Percentiles rank a stretch among this genome's conserved stretches.
phyloP scores from a whole-genome alignment of 2,888 invertebrate species.

The Yponomeuta cagnagella region DNA sequence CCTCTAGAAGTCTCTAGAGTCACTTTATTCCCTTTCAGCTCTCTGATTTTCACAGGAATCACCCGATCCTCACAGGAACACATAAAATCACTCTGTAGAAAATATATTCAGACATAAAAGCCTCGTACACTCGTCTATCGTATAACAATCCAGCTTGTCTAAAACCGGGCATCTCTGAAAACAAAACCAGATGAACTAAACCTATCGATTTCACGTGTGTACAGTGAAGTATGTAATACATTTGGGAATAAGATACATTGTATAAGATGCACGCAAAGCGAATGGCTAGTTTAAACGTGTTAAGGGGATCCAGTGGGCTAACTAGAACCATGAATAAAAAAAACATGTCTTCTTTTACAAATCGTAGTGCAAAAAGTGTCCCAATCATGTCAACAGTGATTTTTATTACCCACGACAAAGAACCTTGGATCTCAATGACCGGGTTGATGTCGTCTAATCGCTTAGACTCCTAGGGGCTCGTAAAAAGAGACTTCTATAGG shows the following conservation, averaged over 20 bases:
- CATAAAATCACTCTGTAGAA: constrained; percentile 1
- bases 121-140: background rate
- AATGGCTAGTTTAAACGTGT: no score
- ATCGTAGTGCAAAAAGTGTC: no score
- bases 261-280: background rate
- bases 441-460: no score
- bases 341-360: no score
- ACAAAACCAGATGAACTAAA: background rate
- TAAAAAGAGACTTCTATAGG: background rate
- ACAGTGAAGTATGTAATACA: background rate
- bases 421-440: no score
- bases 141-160: background rate
- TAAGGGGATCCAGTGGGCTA: no score
- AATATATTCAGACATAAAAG: background rate
- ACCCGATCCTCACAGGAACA: background rate
- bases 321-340: no score
- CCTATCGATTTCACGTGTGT: background rate
- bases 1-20: background rate
- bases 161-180: background rate
- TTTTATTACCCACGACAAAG: no score
- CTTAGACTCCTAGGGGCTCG: no score
- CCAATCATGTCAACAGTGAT: no score
- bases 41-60: background rate
- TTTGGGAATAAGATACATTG: background rate
- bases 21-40: background rate